Percentiles rank a stretch among this genome's conserved stretches.
Conservation (phyloP, 2,113 vertebrate genomes). For the Willisornis vidua region DNA sequence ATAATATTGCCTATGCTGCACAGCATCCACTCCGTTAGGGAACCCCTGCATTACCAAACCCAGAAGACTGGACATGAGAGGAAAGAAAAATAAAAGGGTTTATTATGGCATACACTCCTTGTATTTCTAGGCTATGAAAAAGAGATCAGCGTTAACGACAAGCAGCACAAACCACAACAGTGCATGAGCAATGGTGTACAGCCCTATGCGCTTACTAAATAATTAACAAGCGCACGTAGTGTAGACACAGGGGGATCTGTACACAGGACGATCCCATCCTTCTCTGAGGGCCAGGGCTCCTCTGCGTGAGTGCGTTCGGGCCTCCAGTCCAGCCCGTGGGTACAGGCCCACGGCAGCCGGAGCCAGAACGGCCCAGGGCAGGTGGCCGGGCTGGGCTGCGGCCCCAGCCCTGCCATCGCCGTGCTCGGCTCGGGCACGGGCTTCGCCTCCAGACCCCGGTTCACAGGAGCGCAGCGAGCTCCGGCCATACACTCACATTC, state of each 20-base stretch:
- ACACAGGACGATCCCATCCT: rapidly evolving
- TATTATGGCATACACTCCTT: background rate
- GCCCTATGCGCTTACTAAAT: background rate
- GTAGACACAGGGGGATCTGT: background rate
- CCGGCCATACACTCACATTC: background rate
- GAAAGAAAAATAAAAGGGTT: background rate
- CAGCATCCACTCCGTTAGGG: background rate
- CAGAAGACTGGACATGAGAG: background rate
- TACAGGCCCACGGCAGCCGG: background rate
- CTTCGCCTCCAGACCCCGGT: background rate
- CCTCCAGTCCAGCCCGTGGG: background rate
- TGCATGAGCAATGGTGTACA: background rate
- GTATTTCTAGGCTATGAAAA: background rate
- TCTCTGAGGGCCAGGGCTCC: background rate
- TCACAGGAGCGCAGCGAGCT: background rate
- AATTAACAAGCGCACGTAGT: rapidly evolving
- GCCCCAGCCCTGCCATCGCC: background rate
- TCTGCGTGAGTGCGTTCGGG: rapidly evolving
- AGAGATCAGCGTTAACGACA: background rate
- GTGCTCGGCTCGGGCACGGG: background rate
- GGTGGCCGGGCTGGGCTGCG: background rate
- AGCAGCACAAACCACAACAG: background rate
- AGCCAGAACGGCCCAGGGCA: rapidly evolving
- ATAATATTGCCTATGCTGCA: background rate
- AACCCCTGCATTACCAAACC: background rate